Percentiles rank a stretch among this genome's conserved stretches.
These are phyloP conservation scores for Callionymus lyra DNA, from an alignment of 2,113 vertebrate species.

Conservation along the genomic window DNA sequence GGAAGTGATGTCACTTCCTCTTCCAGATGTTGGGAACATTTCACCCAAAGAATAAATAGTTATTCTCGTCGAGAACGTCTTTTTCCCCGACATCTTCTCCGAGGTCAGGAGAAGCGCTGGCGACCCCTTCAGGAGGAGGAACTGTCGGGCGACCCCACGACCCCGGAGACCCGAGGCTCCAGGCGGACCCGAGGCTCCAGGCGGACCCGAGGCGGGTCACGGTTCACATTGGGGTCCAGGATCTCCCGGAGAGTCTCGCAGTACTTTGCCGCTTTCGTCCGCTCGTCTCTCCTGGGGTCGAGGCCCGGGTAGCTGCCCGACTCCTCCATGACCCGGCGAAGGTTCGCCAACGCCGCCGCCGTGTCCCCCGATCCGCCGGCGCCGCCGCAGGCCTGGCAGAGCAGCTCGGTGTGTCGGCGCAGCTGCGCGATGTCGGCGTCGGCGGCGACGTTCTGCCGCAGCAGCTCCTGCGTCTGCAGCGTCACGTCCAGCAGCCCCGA, in stretches of 20 bases:
- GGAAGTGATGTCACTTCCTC: too few species aligned
- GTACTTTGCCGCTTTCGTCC: too few species aligned
- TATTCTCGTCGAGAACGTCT: too few species aligned
- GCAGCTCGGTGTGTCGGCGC: constrained; percentile 54
- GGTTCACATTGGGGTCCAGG: too few species aligned
- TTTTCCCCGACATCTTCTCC: too few species aligned
- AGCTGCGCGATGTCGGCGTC: constrained; percentile 56
- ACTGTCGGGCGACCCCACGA: too few species aligned
- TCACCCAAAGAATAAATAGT: too few species aligned
- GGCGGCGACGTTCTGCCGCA: constrained; percentile 47
- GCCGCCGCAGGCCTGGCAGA: constrained; percentile 43
- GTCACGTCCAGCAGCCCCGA: constrained; percentile 65
- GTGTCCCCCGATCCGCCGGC: constrained; percentile 8
- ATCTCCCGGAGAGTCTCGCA: too few species aligned
- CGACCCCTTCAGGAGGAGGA: constrained; percentile 33
- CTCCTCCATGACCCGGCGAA: constrained; percentile 48
- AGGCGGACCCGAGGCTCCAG: too few species aligned
- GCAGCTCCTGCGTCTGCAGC: constrained; percentile 58
- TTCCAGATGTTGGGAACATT: too few species aligned
- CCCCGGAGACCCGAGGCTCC: too few species aligned
- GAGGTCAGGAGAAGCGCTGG: too few species aligned
- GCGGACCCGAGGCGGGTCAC: neutral
- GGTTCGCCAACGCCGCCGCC: constrained; percentile 26
- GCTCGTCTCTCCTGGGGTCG: neutral
- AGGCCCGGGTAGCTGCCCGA: constrained; percentile 52